Conservation (phyloP, 2,113 vertebrate genomes). For the Oncorhynchus kisutch region DNA sequence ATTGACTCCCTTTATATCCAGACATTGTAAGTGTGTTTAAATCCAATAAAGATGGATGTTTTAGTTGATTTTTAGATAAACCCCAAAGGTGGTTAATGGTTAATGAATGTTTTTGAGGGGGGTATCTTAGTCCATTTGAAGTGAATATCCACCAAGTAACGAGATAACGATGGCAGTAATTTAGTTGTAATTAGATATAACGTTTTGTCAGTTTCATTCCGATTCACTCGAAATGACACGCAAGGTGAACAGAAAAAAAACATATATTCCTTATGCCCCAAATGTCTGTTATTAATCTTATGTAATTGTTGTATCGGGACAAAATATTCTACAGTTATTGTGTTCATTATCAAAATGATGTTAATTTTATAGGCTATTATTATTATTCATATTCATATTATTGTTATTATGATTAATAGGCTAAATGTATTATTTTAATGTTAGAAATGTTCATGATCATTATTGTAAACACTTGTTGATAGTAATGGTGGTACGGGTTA, state of each 20-base stretch:
- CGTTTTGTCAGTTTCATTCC: not conserved
- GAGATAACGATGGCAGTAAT: not conserved
- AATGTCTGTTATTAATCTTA: not conserved
- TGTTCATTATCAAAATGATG: not conserved
- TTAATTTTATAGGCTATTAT: not conserved
- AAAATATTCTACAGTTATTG: not conserved
- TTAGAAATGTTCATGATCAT: too few species aligned
- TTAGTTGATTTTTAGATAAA: conserved; percentile 1
- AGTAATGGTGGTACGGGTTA: too few species aligned
- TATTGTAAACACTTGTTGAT: too few species aligned
- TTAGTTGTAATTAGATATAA: not conserved
- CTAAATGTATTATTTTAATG: too few species aligned
- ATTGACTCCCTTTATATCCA: not conserved
- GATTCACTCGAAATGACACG: not conserved
- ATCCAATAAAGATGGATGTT: conserved; percentile 4
- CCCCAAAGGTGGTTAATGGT: not conserved
- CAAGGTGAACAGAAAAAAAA: too few species aligned
- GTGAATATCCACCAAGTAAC: not conserved
- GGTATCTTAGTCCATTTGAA: not conserved
- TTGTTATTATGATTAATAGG: too few species aligned
- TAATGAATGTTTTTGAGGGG: not conserved
- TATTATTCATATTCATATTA: too few species aligned
- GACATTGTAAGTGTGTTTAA: not conserved
- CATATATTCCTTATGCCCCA: not conserved
- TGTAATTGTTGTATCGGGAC: not conserved